Evolutionary conservation across 2,888 invertebrate genomes (phyloP).

Genomic region (Timandra comae): DNA sequence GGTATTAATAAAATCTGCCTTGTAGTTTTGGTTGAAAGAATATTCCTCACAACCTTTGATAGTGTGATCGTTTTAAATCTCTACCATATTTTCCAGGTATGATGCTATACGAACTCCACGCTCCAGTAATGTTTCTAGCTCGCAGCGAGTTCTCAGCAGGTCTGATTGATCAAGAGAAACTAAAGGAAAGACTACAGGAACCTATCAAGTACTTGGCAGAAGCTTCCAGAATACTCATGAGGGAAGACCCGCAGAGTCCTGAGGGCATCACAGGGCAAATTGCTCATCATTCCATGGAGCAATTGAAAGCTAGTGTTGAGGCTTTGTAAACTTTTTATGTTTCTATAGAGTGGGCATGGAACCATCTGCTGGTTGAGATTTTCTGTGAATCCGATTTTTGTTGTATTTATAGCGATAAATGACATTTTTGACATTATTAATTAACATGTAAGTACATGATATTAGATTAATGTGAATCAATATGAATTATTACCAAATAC

Average conservation of each 20-base stretch:
- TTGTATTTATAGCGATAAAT: no score
- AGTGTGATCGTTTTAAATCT: no score
- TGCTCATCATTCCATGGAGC: conserved; percentile 72
- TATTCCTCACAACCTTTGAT: no score
- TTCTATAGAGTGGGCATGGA: no score
- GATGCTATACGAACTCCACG: conserved; percentile 88
- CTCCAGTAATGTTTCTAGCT: conserved; percentile 83
- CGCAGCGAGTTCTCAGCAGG: conserved; percentile 79
- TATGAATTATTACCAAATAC: no score
- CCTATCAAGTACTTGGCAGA: conserved; percentile 80
- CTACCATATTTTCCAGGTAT: conserved; percentile 79
- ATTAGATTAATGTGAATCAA: no score
- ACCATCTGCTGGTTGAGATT: no score
- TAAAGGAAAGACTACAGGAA: conserved; percentile 80
- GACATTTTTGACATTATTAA: no score
- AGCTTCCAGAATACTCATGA: conserved; percentile 78
- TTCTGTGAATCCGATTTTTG: no score
- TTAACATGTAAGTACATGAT: no score
- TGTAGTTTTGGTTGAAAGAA: no score
- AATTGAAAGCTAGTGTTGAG: conserved; percentile 56
- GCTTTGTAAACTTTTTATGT: conserved; percentile 45
- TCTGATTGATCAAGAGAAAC: conserved; percentile 73
- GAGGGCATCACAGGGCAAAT: conserved; percentile 80
- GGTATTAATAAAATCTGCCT: no score
- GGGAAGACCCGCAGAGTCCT: conserved; percentile 80